phyloP scores from a whole-genome alignment of 2,797 vertebrate genomes.

The Psittacula derbiana region DNA sequence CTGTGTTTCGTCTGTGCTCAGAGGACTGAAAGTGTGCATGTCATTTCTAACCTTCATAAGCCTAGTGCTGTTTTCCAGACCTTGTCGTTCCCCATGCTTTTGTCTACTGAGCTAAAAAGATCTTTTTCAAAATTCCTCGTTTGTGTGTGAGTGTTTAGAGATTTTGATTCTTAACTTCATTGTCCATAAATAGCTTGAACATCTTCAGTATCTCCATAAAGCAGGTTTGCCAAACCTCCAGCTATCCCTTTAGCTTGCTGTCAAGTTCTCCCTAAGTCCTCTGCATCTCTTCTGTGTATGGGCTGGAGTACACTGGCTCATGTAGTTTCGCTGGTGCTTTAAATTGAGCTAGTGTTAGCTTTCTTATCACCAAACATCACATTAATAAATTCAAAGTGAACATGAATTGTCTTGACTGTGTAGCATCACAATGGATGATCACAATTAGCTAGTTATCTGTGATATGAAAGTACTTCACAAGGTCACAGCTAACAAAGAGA shows the following conservation, averaged over 20 bases:
- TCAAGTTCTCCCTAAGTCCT: background rate
- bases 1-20: background rate
- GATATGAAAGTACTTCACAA: background rate
- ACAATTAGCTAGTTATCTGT: background rate
- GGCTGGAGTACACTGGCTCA: background rate
- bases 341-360: accelerated
- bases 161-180: background rate
- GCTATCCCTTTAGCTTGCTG: background rate
- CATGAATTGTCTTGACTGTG: background rate
- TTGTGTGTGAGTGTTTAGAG: too few species aligned
- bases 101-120: background rate
- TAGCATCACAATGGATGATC: background rate
- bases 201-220: background rate
- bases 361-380: background rate
- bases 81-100: background rate
- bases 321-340: background rate
- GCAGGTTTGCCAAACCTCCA: background rate
- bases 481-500: background rate
- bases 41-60: background rate
- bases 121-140: background rate
- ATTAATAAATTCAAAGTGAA: background rate
- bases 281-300: background rate
- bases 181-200: background rate
- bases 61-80: background rate
- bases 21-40: background rate